Conservation (phyloP, 2,797 vertebrate species). For the Apogon talboti region DNA sequence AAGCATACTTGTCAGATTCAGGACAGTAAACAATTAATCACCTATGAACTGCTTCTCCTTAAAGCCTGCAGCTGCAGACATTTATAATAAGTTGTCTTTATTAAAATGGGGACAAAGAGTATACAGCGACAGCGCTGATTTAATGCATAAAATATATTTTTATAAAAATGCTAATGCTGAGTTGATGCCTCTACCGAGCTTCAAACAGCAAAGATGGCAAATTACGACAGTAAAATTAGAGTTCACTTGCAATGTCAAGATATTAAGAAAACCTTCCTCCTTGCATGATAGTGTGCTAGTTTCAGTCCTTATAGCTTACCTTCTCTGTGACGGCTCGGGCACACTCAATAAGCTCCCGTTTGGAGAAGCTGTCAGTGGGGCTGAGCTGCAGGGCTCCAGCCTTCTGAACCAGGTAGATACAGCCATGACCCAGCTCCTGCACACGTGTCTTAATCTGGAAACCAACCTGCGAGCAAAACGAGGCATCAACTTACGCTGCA, state of each 20-base stretch:
- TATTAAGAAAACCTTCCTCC: neutral
- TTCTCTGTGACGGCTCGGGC: constrained; percentile 96
- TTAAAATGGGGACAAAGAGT: constrained; percentile 6
- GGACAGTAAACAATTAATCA: neutral
- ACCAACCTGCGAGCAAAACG: constrained; percentile 87
- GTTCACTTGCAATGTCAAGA: constrained; percentile 7
- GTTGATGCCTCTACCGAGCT: constrained; percentile 8
- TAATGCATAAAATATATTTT: constrained; percentile 22
- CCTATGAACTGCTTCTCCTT: neutral
- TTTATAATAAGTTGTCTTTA: constrained; percentile 8
- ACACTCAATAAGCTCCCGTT: constrained; percentile 95
- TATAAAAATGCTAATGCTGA: constrained; percentile 39
- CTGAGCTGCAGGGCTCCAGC: constrained; percentile 95
- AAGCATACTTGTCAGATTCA: neutral
- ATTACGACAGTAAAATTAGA: constrained; percentile 33
- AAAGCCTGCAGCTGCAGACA: constrained; percentile 2
- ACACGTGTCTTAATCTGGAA: constrained; percentile 95
- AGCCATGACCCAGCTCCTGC: constrained; percentile 96
- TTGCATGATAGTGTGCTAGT: neutral
- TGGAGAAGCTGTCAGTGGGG: constrained; percentile 94
- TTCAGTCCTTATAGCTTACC: constrained; percentile 81
- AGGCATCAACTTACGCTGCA: constrained; percentile 18
- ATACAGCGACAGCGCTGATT: constrained; percentile 7
- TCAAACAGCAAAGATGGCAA: constrained; percentile 34
- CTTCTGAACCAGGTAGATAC: constrained; percentile 98